phyloP scores from a whole-genome alignment of 2,797 vertebrate genomes.

The Argyrosomus regius region DNA sequence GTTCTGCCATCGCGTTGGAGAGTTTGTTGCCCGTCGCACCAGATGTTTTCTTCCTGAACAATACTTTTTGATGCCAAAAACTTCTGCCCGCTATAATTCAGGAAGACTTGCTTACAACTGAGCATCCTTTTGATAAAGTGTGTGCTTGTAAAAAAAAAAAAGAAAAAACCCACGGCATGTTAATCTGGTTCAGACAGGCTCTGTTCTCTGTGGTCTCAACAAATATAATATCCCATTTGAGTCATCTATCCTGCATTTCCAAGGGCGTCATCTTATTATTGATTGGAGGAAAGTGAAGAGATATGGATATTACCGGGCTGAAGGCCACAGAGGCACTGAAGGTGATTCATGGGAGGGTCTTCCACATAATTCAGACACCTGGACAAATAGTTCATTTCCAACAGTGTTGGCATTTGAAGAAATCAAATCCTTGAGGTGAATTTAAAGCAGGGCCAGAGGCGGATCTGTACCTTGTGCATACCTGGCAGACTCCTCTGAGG shows the following conservation, averaged over 20 bases:
- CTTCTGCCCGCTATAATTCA: not conserved
- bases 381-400: constrained; percentile 82
- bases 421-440: constrained; percentile 80
- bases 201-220: constrained; percentile 57
- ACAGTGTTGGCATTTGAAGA: constrained; percentile 81
- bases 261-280: constrained; percentile 83
- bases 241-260: constrained; percentile 77
- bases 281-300: constrained; percentile 82
- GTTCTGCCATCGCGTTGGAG: not conserved
- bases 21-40: not conserved
- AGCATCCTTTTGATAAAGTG: constrained; percentile 25
- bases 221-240: constrained; percentile 76
- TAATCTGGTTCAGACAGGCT: constrained; percentile 55
- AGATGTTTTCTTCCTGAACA: not conserved
- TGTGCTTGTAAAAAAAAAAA: not conserved
- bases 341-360: constrained; percentile 81
- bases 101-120: constrained; percentile 1
- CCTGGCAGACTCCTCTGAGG: constrained; percentile 56
- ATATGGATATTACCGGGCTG: constrained; percentile 80
- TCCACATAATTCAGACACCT: constrained; percentile 76
- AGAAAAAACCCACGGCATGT: constrained; percentile 17
- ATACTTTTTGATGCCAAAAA: not conserved
- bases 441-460: constrained; percentile 73
- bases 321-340: constrained; percentile 78
- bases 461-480: constrained; percentile 50